phyloP scores from a whole-genome alignment of 2,113 vertebrate species.

The Synchiropus splendidus region DNA sequence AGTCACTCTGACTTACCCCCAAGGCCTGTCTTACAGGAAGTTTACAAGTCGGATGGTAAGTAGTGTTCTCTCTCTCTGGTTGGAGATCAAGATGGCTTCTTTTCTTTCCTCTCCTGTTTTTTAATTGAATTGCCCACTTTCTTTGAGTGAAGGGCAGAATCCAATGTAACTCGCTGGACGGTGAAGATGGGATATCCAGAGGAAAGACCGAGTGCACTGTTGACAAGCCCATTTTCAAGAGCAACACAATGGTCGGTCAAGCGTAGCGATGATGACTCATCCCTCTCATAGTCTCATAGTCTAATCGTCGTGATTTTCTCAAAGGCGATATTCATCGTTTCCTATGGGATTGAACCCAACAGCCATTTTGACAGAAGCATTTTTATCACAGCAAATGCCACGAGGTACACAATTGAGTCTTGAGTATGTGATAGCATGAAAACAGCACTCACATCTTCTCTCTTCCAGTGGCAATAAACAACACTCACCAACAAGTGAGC shows the following conservation, averaged over 20 bases:
- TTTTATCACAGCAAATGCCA: constrained; percentile 42
- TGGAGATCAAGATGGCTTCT: background rate
- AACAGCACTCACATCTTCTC: background rate
- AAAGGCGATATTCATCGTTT: constrained; percentile 54
- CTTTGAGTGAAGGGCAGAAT: constrained; percentile 49
- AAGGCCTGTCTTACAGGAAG: constrained; percentile 66
- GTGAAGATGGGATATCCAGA: constrained; percentile 6
- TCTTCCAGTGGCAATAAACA: constrained; percentile 50
- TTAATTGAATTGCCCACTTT: no score
- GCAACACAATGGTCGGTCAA: constrained; percentile 44
- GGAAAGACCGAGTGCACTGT: constrained; percentile 59
- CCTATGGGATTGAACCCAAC: constrained; percentile 49
- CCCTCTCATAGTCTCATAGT: background rate
- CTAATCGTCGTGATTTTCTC: background rate
- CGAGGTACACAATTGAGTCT: constrained; percentile 48
- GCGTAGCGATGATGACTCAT: background rate
- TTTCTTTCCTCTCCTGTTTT: background rate
- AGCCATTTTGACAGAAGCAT: constrained; percentile 30
- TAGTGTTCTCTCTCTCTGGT: background rate
- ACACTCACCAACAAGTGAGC: constrained; percentile 13
- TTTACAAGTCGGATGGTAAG: constrained; percentile 51
- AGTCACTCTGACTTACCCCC: constrained; percentile 63
- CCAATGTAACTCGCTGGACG: constrained; percentile 57
- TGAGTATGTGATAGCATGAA: background rate
- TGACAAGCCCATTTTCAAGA: constrained; percentile 70